phyloP scores from a whole-genome alignment of 2,888 invertebrate genomes.

The Drosophila eohydei region DNA sequence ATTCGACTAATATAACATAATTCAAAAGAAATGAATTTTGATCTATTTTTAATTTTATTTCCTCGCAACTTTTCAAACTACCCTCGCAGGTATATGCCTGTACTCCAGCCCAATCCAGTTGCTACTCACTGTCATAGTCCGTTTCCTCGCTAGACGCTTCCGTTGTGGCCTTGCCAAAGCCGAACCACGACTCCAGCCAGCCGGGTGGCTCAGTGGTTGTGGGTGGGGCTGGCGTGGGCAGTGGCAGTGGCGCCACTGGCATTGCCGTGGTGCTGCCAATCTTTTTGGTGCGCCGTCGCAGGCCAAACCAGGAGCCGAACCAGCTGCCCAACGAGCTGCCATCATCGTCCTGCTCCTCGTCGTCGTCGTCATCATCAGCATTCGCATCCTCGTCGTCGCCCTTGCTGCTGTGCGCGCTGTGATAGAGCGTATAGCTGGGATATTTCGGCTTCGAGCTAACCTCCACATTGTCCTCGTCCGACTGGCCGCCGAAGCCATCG shows the following conservation, averaged over 20 bases:
- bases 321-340: slow-evolving; percentile 67
- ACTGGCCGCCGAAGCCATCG: slow-evolving; percentile 61
- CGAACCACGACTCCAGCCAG: slow-evolving; percentile 83
- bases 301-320: slow-evolving; percentile 82
- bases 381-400: slow-evolving; percentile 37
- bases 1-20: neutral
- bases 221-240: slow-evolving; percentile 35
- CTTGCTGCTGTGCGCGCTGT: slow-evolving; percentile 68
- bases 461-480: slow-evolving; percentile 39
- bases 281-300: slow-evolving; percentile 69
- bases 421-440: slow-evolving; percentile 81
- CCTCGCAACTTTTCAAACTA: neutral
- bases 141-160: slow-evolving; percentile 57
- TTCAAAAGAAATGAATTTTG: neutral
- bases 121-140: slow-evolving; percentile 79
- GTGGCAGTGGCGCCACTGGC: slow-evolving; percentile 20
- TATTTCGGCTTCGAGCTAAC: slow-evolving; percentile 56
- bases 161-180: slow-evolving; percentile 67
- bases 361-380: slow-evolving; percentile 32
- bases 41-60: neutral
- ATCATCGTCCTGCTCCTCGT: slow-evolving; percentile 56
- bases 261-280: slow-evolving; percentile 72
- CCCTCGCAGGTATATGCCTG: neutral
- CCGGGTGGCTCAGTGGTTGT: slow-evolving; percentile 65
- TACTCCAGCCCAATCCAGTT: neutral